Percentiles rank a stretch among this genome's conserved stretches.
Evolutionary conservation across 2,888 invertebrate genomes (phyloP).

Genomic region (Agrilus biguttatus): DNA sequence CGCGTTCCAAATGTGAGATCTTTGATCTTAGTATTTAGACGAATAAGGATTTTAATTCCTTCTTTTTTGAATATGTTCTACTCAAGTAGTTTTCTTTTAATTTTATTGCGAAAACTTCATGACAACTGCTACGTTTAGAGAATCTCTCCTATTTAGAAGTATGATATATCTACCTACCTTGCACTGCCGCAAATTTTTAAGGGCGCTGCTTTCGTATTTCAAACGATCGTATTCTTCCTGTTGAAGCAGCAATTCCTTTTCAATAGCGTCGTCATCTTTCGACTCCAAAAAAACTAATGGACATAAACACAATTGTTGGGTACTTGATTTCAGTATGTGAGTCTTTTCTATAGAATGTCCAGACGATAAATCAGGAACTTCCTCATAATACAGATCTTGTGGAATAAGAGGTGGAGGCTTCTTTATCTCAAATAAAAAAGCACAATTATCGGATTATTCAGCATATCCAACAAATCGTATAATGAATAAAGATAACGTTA

Average conservation of each 20-base stretch:
- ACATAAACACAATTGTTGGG: slow-evolving; percentile 30
- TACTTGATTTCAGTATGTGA: slow-evolving; percentile 25
- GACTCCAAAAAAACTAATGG: slow-evolving; percentile 27
- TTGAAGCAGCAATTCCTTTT: slow-evolving; percentile 40
- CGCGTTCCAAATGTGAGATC: too few relatives aligned
- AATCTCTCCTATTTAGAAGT: too few relatives aligned
- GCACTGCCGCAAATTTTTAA: slow-evolving; percentile 41
- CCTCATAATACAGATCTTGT: slow-evolving; percentile 27
- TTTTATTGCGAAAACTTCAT: too few relatives aligned
- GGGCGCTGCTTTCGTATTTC: slow-evolving; percentile 46
- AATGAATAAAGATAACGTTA: too few relatives aligned
- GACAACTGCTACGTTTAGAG: too few relatives aligned
- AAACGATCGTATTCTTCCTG: slow-evolving; percentile 43
- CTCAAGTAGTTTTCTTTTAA: too few relatives aligned
- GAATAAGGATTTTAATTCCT: too few relatives aligned
- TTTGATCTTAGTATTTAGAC: too few relatives aligned
- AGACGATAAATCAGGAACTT: slow-evolving; percentile 27
- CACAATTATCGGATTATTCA: too few relatives aligned
- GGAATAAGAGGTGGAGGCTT: slow-evolving; percentile 26
- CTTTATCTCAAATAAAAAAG: slow-evolving; percentile 17
- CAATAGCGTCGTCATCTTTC: slow-evolving; percentile 28
- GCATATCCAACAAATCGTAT: too few relatives aligned
- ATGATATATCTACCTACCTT: slow-evolving; percentile 19
- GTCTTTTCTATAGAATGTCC: slow-evolving; percentile 33
- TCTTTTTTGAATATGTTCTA: too few relatives aligned